Evolutionary conservation across 1,140 invertebrate species (phyloP).

Genomic region (Drosophila nigromelanica): DNA sequence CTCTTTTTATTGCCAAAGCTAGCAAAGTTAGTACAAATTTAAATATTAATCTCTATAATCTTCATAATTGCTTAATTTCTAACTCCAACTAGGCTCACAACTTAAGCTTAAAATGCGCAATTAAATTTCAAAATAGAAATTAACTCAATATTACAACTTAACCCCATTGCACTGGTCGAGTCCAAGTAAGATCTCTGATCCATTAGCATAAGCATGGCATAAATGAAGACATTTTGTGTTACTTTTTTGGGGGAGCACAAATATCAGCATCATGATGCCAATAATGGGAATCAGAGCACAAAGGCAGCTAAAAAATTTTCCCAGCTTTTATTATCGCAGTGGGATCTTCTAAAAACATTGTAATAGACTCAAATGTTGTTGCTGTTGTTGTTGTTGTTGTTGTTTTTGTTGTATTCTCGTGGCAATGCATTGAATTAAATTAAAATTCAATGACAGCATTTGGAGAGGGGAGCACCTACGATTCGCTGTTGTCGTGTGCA

Average conservation of each 20-base stretch:
- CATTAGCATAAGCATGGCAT: conserved; percentile 75
- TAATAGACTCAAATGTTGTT: conserved; percentile 69
- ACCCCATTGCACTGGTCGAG: conserved; percentile 12
- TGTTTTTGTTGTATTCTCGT: conserved; percentile 13
- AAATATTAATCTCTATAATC: too few species aligned
- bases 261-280: conserved; percentile 70
- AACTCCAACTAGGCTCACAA: not conserved
- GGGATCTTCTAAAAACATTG: conserved; percentile 67
- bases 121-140: not conserved
- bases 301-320: conserved; percentile 61
- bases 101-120: not conserved
- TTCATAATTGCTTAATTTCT: too few species aligned
- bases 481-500: conserved; percentile 50
- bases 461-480: conserved; percentile 58
- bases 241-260: conserved; percentile 31
- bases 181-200: conserved; percentile 59
- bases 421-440: conserved; percentile 73
- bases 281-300: conserved; percentile 79
- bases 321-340: conserved; percentile 77
- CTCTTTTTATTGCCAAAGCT: too few species aligned
- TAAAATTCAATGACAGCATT: conserved; percentile 78
- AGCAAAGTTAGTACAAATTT: too few species aligned
- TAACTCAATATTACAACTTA: not conserved
- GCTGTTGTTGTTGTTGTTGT: conserved; percentile 54
- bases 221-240: conserved; percentile 73